Evolutionary conservation across 2,888 invertebrate genomes (phyloP), one percentile per base, ranked within the genome.

Genomic region (Acleris emargana): DNA sequence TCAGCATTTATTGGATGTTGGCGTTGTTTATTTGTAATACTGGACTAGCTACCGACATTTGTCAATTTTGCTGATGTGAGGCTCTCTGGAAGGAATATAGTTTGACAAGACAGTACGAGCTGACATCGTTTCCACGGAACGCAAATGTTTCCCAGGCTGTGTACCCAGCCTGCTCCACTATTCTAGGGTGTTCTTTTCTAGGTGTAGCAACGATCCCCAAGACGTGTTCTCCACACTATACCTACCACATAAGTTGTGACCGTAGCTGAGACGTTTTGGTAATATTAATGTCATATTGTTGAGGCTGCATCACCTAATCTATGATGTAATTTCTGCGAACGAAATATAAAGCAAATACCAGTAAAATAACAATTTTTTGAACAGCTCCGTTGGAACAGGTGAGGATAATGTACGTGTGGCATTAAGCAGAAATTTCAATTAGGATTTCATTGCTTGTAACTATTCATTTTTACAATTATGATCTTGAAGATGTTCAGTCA

Each of bases 151-250:
- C 76, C 73, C 70, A 42, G 71, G 74, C 78, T 67, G 71, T 75
- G 75, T 71, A 76, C 82, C 74, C 79, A 80, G 73, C 77, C 82
- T 81, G 80, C 78, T 80, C 79, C 76, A 83, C 77, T 86, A 89
- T 88, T 91, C 85, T 91, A 91, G 92, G 92, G 89, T 90, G 90
- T 90, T 92, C 88, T 91, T 91, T 92, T 92, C 92, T 92, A 92
- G 92, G 92, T 91, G 75, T 88, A 85, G 82, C 87, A 75, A 82
- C 83, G 76, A 81, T 75, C 74, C 75, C 82, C 86, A 88, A 86
- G 87, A 89, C 76, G 76, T 77, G 77, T 82, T 76, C 80, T 83
- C 86, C 81, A 82, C 80, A 84, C 69, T 61, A 68, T 63, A 64
- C 79, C 81, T 75, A 73, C 81, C 71, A 76, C 81, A 81, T 82